Conservation (phyloP, 2,113 vertebrate species). For the Misgurnus anguillicaudatus region DNA sequence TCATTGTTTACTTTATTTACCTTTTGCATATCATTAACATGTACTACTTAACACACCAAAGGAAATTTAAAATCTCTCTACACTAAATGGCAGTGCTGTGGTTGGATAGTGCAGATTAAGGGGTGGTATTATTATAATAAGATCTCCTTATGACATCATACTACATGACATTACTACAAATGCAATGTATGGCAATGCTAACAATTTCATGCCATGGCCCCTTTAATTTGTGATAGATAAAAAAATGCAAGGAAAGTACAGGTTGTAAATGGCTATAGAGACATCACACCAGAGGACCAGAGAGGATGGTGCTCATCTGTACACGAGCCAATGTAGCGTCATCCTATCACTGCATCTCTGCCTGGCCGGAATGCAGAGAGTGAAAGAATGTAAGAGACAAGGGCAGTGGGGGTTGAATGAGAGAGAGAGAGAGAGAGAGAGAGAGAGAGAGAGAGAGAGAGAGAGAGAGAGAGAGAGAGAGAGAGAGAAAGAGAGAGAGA, state of each 20-base stretch:
- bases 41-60: too few relatives aligned
- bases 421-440: background rate
- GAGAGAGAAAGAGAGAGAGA: slow-evolving; percentile 27
- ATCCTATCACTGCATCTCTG: slow-evolving; percentile 5
- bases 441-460: background rate
- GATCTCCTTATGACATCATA: too few relatives aligned
- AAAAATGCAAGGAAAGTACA: background rate
- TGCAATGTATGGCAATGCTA: too few relatives aligned
- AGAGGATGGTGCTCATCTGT: background rate
- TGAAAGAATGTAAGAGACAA: slow-evolving; percentile 27
- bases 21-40: background rate
- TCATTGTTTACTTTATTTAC: too few relatives aligned
- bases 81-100: too few relatives aligned
- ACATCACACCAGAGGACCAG: too few relatives aligned
- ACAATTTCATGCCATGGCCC: too few relatives aligned
- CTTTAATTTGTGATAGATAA: background rate
- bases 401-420: slow-evolving; percentile 27
- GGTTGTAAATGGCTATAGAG: background rate
- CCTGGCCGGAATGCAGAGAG: slow-evolving; percentile 22
- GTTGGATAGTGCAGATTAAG: too few relatives aligned
- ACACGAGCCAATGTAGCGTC: background rate
- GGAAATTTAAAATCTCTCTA: too few relatives aligned
- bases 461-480: slow-evolving; percentile 5
- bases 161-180: too few relatives aligned
- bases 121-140: too few relatives aligned